These are phyloP conservation scores for Limnephilus marmoratus DNA, from an alignment of 2,888 invertebrate genomes.

Conservation along the genomic window DNA sequence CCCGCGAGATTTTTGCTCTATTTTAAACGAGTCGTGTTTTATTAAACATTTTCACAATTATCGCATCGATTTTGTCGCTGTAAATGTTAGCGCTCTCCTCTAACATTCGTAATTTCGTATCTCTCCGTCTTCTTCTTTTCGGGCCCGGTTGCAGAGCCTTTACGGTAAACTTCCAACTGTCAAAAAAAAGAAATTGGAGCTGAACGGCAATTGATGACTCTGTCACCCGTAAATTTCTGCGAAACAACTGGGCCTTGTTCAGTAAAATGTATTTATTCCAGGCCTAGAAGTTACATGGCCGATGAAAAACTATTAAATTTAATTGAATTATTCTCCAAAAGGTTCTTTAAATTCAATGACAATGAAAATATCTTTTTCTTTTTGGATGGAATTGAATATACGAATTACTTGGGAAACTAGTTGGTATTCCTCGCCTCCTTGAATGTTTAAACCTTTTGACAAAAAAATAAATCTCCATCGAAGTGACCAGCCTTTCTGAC, in stretches of 20 bases:
- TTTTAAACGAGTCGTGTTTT: too few relatives aligned
- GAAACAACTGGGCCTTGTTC: background rate
- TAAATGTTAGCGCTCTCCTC: too few relatives aligned
- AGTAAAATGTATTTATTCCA: background rate
- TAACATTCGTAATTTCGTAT: too few relatives aligned
- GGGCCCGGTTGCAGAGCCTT: too few relatives aligned
- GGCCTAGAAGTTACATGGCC: background rate
- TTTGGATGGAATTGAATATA: background rate
- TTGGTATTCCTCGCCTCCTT: conserved; percentile 19
- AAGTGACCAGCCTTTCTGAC: background rate
- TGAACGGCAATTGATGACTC: too few relatives aligned
- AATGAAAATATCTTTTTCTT: background rate
- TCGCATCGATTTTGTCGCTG: too few relatives aligned
- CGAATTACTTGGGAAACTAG: background rate
- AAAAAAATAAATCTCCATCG: conserved; percentile 3
- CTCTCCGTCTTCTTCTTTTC: too few relatives aligned
- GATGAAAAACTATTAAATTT: background rate
- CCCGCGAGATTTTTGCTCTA: too few relatives aligned
- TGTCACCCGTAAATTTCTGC: too few relatives aligned
- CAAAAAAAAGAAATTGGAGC: too few relatives aligned
- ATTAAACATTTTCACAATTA: too few relatives aligned
- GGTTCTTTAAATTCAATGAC: background rate
- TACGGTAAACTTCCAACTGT: too few relatives aligned
- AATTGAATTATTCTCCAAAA: background rate
- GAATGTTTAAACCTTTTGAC: conserved; percentile 22